A percentile compares a stretch with the other conserved stretches of the same genome.
These are phyloP conservation scores for Lordiphosa mommai DNA, from an alignment of 1,140 invertebrate genomes.

Conservation along the genomic window DNA sequence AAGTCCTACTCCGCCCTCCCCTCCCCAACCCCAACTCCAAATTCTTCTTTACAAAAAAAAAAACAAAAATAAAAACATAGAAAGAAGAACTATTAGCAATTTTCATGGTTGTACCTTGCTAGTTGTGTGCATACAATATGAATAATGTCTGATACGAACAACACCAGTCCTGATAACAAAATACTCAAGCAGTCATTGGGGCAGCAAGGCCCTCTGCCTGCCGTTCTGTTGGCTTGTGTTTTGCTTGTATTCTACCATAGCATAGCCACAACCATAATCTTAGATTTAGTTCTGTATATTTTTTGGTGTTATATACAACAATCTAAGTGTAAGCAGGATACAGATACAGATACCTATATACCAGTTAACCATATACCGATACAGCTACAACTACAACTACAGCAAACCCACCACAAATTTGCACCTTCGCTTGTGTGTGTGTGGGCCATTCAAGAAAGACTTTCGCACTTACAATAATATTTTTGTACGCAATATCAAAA, in stretches of 20 bases:
- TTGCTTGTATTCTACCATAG: slow-evolving; percentile 9
- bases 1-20: too few relatives aligned
- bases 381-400: slow-evolving; percentile 17
- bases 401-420: slow-evolving; percentile 53
- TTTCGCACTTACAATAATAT: slow-evolving; percentile 39
- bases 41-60: neutral
- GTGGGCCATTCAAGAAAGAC: slow-evolving; percentile 47
- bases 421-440: slow-evolving; percentile 24
- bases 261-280: slow-evolving; percentile 36
- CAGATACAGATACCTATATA: slow-evolving; percentile 23
- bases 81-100: slow-evolving; percentile 70
- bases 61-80: slow-evolving; percentile 7
- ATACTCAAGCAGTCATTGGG: slow-evolving; percentile 6
- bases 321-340: slow-evolving; percentile 19
- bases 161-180: slow-evolving; percentile 13
- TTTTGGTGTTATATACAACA: slow-evolving; percentile 47
- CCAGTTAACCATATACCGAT: too few relatives aligned
- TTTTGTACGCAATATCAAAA: slow-evolving; percentile 18
- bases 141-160: neutral
- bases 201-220: neutral
- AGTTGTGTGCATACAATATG: slow-evolving; percentile 22
- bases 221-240: slow-evolving; percentile 9
- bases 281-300: slow-evolving; percentile 45
- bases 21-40: slow-evolving; percentile 3
- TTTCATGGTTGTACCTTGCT: slow-evolving; percentile 73